Evolutionary conservation across 2,888 invertebrate species (phyloP), one percentile per base, ranked within the genome.

Genomic region (Patella pellucida): DNA sequence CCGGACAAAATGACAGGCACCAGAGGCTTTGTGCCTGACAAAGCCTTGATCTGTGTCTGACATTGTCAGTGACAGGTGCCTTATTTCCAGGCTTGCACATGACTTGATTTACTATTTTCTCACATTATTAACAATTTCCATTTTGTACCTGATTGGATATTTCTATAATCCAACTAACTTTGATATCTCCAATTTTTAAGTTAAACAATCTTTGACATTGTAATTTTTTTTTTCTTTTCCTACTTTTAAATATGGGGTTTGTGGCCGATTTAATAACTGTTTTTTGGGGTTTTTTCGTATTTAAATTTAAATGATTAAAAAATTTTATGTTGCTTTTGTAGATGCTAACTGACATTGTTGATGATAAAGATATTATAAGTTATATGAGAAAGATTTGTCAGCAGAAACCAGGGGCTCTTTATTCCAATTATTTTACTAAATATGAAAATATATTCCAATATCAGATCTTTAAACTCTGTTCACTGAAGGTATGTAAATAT

Each of bases 391-490:
- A 86, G 74, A 76, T 88, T 15, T 82, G 81, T n/a, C 52, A 73
- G 7, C 72, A 78, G 14, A 75, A 77, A 56, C 71, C 69, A 23
- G 73, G 71, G 73, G 75, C 79, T 74, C 81, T 83, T 41, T 77
- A 82, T n/a, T 70, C 71, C 69, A 86, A 86, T 81, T 86, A 86
- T 81, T 90, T 90, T 82, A 86, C 87, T 16, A 85, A 85, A 73
- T 87, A 85, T 85, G 91, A 91, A 79, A 86, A 87, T 62, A 77
- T 85, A 9, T 81, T 90, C 4, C 85, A 86, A 68, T 88, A 85
- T 79, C 84, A 84, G 68, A 77, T 89, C 52, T 68, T 90, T 16
- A 86, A 85, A 72, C 74, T 89, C 71, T 81, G 83, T 9, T 73
- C 76, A 4, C 54, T 85, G 27, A 76, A 78, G 77, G 89, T 87